Evolutionary conservation across 2,113 vertebrate genomes (phyloP).

Genomic region (Sialia sialis): DNA sequence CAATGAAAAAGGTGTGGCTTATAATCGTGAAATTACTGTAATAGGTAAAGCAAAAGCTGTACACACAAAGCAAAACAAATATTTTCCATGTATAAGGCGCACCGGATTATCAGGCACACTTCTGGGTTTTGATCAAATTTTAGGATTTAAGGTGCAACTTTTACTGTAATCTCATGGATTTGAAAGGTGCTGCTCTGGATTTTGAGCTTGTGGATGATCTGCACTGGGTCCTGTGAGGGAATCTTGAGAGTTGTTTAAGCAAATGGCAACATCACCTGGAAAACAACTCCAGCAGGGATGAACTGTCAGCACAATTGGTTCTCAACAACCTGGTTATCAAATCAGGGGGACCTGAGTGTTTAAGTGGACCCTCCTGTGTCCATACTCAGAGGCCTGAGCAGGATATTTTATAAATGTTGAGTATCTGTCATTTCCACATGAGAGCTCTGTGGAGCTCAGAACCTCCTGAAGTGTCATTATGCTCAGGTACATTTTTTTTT

Average conservation of each 20-base stretch:
- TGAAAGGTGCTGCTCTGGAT: neutral
- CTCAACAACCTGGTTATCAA: neutral
- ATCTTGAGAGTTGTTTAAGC: neutral
- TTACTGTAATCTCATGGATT: neutral
- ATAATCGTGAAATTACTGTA: too few species aligned
- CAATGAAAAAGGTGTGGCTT: too few species aligned
- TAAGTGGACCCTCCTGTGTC: neutral
- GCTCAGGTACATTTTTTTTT: neutral
- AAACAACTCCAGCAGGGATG: neutral
- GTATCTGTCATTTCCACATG: neutral
- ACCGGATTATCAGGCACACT: too few species aligned
- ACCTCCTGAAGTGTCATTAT: neutral
- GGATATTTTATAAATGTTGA: neutral
- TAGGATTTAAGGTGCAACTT: too few species aligned
- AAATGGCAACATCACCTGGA: neutral
- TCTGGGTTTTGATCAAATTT: too few species aligned
- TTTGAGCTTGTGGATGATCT: neutral
- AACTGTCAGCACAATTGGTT: neutral
- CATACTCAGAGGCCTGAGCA: neutral
- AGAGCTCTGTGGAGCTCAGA: neutral
- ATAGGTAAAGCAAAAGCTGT: too few species aligned
- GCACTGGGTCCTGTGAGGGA: neutral
- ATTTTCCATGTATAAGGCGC: too few species aligned
- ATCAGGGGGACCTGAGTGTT: neutral
- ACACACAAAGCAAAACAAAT: too few species aligned